A percentile compares a stretch with the other conserved stretches of the same genome.
Evolutionary conservation across 2,888 invertebrate genomes (phyloP).

Genomic region (Cinara cedri): DNA sequence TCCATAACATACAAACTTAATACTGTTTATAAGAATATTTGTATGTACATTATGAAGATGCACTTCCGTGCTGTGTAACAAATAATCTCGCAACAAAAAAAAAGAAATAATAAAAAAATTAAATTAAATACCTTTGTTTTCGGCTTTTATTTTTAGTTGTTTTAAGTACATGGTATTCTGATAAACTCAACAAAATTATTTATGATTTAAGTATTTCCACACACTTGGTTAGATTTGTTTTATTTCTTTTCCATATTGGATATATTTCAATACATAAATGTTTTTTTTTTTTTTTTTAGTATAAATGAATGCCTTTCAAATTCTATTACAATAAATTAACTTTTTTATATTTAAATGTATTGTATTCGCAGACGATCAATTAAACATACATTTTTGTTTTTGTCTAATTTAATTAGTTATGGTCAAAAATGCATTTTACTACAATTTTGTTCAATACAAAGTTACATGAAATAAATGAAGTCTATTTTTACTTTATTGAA

Average conservation of each 20-base stretch:
- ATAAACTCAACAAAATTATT: constrained; percentile 17
- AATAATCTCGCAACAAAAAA: constrained; percentile 56
- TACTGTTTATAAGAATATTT: constrained; percentile 51
- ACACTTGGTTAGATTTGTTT: constrained; percentile 9
- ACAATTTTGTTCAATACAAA: neutral
- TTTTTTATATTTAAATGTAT: too few relatives aligned
- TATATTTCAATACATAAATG: neutral
- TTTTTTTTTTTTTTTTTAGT: neutral
- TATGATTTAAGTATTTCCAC: neutral
- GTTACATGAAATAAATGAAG: neutral
- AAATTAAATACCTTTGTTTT: constrained; percentile 33
- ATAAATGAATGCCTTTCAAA: neutral
- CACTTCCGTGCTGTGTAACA: constrained; percentile 52
- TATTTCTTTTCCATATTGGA: neutral
- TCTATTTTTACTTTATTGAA: constrained; percentile 30
- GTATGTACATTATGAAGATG: constrained; percentile 50
- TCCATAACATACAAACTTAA: constrained; percentile 53
- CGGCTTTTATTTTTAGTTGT: constrained; percentile 48
- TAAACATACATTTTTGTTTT: neutral
- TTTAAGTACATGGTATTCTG: constrained; percentile 23
- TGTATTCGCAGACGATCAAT: neutral
- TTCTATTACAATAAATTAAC: too few relatives aligned
- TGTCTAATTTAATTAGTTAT: constrained; percentile 5
- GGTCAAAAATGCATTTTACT: neutral
- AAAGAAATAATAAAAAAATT: constrained; percentile 43